Base-by-base conservation (phyloP, 2,797 vertebrate species). In the Eulemur rubriventer region DNA sequence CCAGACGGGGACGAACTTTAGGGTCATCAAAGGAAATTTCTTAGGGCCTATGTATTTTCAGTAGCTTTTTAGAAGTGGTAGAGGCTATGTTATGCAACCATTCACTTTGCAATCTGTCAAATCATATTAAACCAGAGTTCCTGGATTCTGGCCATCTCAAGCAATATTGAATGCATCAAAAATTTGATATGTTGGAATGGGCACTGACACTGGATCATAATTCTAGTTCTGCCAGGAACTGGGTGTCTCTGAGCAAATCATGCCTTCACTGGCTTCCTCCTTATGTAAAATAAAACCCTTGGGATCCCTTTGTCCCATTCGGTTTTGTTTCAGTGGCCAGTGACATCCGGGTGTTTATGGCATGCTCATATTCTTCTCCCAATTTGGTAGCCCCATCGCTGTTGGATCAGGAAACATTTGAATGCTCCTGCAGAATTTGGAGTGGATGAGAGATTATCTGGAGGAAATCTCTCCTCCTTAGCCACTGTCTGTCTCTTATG, bases 141-240 rank as follows among this genome's bases (percentile, higher is more conserved):
- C 87, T 97, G 92, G 93, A 79, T 82, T 52, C 43, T 72, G 22
- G 94, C 96, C 95, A 95, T 43, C 87, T 70, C 20, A 63, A 59
- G 57, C 94, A 94, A 9, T 78, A 76, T 43, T 70, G 69, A 83
- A 57, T 48, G 43, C 20, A 43, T 91, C 65, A 76, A 7, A 30
- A 67, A 11, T 30, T 43, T 48, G 87, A 26, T 79, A 24, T 8
- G 12, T 78, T 67, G 80, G 26, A 35, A 87, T 17, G 59, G 46
- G 63, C 52, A 33, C 30, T 55, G 95, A 85, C 43, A 8, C 33
- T 43, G 57, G 35, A 28, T 72, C n/a, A 1, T 59, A 17, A 22
- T 46, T 91, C 72, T 84, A 4, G 17, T 61, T 92, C 30, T 69
- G 0, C 50, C 30, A 22, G 38, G 30, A 26, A 61, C 10, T 87